Percentiles rank a stretch among this genome's conserved stretches.
Evolutionary conservation across 2,888 invertebrate genomes (phyloP).

Genomic region (Scaptomyza tumidula): DNA sequence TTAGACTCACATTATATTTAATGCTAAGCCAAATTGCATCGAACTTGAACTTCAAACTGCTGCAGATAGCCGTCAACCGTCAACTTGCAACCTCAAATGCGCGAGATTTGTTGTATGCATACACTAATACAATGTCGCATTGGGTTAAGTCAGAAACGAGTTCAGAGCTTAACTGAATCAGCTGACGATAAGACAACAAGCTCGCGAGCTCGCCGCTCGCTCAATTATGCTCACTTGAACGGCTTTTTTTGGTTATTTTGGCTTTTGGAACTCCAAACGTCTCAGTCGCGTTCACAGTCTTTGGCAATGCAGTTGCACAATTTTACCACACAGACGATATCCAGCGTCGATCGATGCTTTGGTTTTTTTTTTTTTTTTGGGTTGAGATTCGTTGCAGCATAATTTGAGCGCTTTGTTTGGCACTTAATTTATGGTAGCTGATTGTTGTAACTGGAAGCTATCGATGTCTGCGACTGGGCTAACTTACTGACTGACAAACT

Average conservation of each 20-base stretch:
- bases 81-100: slow-evolving; percentile 34
- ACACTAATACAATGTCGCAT: slow-evolving; percentile 26
- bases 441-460: slow-evolving; percentile 24
- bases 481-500: slow-evolving; percentile 11
- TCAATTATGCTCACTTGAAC: slow-evolving; percentile 55
- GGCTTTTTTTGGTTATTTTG: slow-evolving; percentile 22
- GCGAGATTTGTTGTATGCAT: slow-evolving; percentile 35
- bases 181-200: slow-evolving; percentile 64
- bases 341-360: slow-evolving; percentile 19
- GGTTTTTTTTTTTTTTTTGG: slow-evolving; percentile 18
- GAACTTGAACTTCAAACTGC: slow-evolving; percentile 80
- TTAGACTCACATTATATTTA: slow-evolving; percentile 40
- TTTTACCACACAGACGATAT: slow-evolving; percentile 25
- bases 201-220: slow-evolving; percentile 55
- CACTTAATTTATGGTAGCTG: slow-evolving; percentile 53
- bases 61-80: slow-evolving; percentile 51
- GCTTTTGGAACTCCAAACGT: slow-evolving; percentile 20
- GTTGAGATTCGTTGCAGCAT: slow-evolving; percentile 66
- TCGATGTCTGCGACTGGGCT: slow-evolving; percentile 12
- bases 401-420: slow-evolving; percentile 67
- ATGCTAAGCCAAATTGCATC: slow-evolving; percentile 65
- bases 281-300: slow-evolving; percentile 35
- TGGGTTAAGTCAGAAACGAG: slow-evolving; percentile 59
- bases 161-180: slow-evolving; percentile 65
- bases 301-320: slow-evolving; percentile 67